A percentile compares a stretch with the other conserved stretches of the same genome.
These are phyloP conservation scores for Trichacis sp. DNA, from an alignment of 2,888 invertebrate genomes.

Conservation along the genomic window DNA sequence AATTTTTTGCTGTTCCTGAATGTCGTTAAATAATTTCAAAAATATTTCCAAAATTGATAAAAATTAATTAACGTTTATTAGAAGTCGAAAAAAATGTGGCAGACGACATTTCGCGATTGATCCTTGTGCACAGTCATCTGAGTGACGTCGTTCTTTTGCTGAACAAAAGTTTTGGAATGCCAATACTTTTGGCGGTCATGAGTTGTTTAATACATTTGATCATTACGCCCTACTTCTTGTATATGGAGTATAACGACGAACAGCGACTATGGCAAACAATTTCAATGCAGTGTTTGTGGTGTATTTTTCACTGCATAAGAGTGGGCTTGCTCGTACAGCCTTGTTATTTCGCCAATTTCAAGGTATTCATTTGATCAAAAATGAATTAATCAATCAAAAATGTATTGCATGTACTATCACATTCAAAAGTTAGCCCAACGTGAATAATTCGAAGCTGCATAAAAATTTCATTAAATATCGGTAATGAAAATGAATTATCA, in stretches of 20 bases:
- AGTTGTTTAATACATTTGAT: slow-evolving; percentile 74
- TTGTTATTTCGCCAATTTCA: slow-evolving; percentile 71
- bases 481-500: too few relatives aligned
- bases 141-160: slow-evolving; percentile 71
- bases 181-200: slow-evolving; percentile 71
- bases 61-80: slow-evolving; percentile 30
- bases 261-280: slow-evolving; percentile 70
- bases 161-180: slow-evolving; percentile 72
- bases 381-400: too few relatives aligned
- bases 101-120: slow-evolving; percentile 70
- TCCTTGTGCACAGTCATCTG: slow-evolving; percentile 71
- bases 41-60: neutral
- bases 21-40: too few relatives aligned
- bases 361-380: slow-evolving; percentile 69
- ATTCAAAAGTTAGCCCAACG: too few relatives aligned
- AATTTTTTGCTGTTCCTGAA: too few relatives aligned
- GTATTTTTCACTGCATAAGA: slow-evolving; percentile 71
- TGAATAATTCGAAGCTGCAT: too few relatives aligned
- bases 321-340: slow-evolving; percentile 74
- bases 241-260: slow-evolving; percentile 72
- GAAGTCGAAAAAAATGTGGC: slow-evolving; percentile 44
- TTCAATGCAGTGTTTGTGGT: slow-evolving; percentile 73
- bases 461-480: too few relatives aligned
- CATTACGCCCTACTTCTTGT: slow-evolving; percentile 75
- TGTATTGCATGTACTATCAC: too few relatives aligned